Conservation (phyloP, 2,113 vertebrate species). For the Sylvia atricapilla region DNA sequence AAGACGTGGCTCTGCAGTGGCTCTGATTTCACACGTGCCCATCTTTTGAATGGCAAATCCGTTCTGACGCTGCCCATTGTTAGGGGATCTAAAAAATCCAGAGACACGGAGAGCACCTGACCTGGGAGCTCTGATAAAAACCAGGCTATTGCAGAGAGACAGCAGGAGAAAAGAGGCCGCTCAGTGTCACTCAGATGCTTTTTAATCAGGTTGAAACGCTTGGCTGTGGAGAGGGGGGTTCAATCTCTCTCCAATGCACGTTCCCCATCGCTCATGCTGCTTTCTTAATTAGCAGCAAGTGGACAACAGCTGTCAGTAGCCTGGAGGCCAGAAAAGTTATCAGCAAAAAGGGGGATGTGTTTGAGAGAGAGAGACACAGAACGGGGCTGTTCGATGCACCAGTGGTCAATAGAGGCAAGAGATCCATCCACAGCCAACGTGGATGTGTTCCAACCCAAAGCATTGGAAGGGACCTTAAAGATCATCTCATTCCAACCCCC, state of each 20-base stretch:
- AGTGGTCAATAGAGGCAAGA: not conserved
- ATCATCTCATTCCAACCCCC: not conserved
- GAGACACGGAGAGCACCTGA: not conserved
- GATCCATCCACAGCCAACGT: not conserved
- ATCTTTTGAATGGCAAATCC: not conserved
- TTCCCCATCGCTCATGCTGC: constrained; percentile 7
- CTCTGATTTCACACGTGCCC: constrained; percentile 7
- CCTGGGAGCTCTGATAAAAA: not conserved
- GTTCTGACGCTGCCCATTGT: constrained; percentile 18
- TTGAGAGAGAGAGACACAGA: not conserved
- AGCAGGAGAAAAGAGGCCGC: not conserved
- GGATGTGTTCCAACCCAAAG: not conserved
- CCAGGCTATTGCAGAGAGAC: not conserved
- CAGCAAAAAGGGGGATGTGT: not conserved
- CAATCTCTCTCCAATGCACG: not conserved
- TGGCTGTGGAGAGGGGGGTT: not conserved
- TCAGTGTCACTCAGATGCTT: not conserved
- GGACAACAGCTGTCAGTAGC: constrained; percentile 33
- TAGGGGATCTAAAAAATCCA: not conserved
- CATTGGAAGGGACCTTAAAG: not conserved
- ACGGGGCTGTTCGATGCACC: not conserved
- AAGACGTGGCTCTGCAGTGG: not conserved
- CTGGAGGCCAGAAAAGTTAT: constrained; percentile 10
- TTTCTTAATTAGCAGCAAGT: constrained; percentile 55
- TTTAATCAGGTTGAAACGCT: constrained; percentile 46